phyloP scores from a whole-genome alignment of 1,140 invertebrate genomes.

The Pissodes strobi region DNA sequence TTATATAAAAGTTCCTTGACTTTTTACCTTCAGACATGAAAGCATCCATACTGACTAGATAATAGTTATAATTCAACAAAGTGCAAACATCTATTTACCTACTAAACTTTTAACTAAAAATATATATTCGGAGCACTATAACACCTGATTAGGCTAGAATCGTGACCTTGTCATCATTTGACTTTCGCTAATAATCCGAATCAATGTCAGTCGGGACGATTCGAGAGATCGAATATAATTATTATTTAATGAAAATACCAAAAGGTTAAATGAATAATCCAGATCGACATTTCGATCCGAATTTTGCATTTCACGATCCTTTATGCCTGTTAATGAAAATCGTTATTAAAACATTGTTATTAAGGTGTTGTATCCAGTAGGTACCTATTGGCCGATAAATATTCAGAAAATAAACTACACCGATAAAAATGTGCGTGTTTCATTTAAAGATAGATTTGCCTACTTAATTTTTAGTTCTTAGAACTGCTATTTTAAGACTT shows the following conservation, averaged over 20 bases:
- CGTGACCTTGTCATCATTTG: neutral
- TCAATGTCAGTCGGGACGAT: slow-evolving; percentile 6
- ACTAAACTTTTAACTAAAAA: slow-evolving; percentile 6
- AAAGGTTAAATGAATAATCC: slow-evolving; percentile 13
- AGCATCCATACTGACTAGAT: too few species aligned
- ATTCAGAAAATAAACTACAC: too few species aligned
- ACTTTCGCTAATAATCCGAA: slow-evolving; percentile 8
- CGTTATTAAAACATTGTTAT: too few species aligned
- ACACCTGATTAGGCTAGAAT: slow-evolving; percentile 12
- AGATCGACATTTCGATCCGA: slow-evolving; percentile 7
- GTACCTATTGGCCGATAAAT: too few species aligned
- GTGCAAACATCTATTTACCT: slow-evolving; percentile 7
- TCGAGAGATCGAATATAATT: neutral
- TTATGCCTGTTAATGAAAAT: neutral
- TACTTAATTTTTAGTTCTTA: too few species aligned
- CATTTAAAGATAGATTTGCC: too few species aligned
- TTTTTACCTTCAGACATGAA: too few species aligned
- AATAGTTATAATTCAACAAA: too few species aligned
- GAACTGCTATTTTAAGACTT: too few species aligned
- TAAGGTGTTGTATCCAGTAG: too few species aligned
- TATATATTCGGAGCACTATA: neutral
- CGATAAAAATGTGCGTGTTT: too few species aligned
- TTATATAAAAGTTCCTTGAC: too few species aligned
- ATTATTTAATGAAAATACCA: slow-evolving; percentile 1
- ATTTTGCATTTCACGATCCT: slow-evolving; percentile 7